Percentiles rank a stretch among this genome's conserved stretches.
Conservation (phyloP, 2,888 invertebrate genomes). For the Caenorhabditis macrosperma region DNA sequence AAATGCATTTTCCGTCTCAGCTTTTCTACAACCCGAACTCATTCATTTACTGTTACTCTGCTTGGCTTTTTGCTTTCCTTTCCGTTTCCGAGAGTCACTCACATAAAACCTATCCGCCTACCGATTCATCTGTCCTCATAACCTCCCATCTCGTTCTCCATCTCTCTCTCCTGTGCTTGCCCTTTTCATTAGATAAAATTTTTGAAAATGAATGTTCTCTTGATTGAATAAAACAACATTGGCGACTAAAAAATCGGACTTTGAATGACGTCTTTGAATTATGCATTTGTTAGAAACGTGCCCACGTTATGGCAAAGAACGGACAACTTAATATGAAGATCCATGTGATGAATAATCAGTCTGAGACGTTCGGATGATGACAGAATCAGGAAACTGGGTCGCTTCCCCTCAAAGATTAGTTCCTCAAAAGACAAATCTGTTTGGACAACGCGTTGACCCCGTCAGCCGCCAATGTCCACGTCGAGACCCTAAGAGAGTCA, state of each 20-base stretch:
- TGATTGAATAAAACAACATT: no score
- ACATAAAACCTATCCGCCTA: not conserved
- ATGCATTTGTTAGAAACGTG: no score
- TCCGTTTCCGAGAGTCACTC: not conserved
- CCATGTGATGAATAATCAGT: no score
- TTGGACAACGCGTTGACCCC: conserved; percentile 60
- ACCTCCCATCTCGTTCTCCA: not conserved
- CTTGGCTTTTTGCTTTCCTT: not conserved
- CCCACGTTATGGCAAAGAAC: no score
- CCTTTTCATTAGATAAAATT: conserved; percentile 49
- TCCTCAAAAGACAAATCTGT: conserved; percentile 56
- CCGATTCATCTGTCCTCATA: conserved; percentile 10
- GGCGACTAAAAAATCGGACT: no score
- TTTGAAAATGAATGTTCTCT: no score
- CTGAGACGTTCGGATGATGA: no score
- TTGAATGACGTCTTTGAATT: not conserved
- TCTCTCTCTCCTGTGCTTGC: conserved; percentile 40
- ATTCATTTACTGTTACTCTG: conserved; percentile 18
- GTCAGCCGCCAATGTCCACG: conserved; percentile 45
- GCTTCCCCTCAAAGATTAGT: conserved; percentile 20
- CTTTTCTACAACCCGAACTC: conserved; percentile 9
- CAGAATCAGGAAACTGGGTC: not conserved
- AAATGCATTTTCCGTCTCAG: conserved; percentile 26
- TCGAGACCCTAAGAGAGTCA: conserved; percentile 45
- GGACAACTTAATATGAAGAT: no score